Conservation (phyloP, 2,113 vertebrate genomes). For the Caranx ignobilis region DNA sequence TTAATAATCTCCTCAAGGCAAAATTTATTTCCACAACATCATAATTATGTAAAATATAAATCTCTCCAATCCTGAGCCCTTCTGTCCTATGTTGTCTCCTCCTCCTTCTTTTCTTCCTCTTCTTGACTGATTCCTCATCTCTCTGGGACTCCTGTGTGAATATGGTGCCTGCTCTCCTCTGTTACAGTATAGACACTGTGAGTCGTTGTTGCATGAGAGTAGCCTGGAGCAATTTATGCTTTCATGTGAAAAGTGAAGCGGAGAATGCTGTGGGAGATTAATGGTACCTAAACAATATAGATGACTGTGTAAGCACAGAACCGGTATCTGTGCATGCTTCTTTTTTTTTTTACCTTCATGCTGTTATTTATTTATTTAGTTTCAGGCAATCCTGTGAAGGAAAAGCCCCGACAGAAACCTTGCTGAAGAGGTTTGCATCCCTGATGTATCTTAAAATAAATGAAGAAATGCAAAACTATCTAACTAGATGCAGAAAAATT, state of each 20-base stretch:
- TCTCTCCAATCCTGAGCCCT: constrained; percentile 13
- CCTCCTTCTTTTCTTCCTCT: background rate
- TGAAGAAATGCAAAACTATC: constrained; percentile 40
- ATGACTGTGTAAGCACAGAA: constrained; percentile 61
- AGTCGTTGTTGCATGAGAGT: constrained; percentile 69
- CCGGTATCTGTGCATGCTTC: constrained; percentile 34
- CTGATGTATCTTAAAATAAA: constrained; percentile 37
- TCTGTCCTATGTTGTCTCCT: constrained; percentile 19
- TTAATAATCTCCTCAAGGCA: constrained; percentile 67
- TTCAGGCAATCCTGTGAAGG: constrained; percentile 40
- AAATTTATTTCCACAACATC: constrained; percentile 54
- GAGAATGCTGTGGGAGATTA: constrained; percentile 72
- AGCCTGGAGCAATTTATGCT: constrained; percentile 74
- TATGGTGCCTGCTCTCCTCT: constrained; percentile 30
- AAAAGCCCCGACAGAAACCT: constrained; percentile 28
- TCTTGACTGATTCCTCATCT: constrained; percentile 6
- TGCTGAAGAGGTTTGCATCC: constrained; percentile 49
- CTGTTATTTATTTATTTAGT: constrained; percentile 17
- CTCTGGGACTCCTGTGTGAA: constrained; percentile 42
- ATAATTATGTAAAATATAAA: constrained; percentile 57
- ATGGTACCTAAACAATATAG: constrained; percentile 81
- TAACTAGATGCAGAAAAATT: constrained; percentile 35
- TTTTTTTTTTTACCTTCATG: constrained; percentile 2
- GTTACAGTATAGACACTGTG: constrained; percentile 51
- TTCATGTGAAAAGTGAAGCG: constrained; percentile 73